Evolutionary conservation across 2,888 invertebrate species (phyloP), one percentile per base, ranked within the genome.

Genomic region (Unio delphinus): DNA sequence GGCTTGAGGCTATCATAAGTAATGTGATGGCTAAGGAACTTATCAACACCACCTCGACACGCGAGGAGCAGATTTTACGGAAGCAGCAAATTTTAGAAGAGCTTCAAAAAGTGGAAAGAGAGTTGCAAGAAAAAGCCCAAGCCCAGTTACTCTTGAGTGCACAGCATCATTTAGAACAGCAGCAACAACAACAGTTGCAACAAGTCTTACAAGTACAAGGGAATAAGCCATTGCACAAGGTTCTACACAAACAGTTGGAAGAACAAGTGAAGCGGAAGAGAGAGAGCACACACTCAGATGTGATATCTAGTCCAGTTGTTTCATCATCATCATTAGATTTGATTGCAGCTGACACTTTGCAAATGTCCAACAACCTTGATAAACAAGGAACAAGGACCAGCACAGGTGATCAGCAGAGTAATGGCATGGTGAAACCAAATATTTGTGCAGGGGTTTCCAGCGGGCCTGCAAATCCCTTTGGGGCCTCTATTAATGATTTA

Each of bases 11-110:
- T 26, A 87, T 89, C 69, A 90, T 90, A 65, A 90, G 86, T 75
- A 88, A 86, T 72, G 89, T 90, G 81, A 89, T 90, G 87, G 85
- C 87, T 54, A 88, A 89, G 73, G 90, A 89, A 55, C 85, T 87
- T 64, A 78, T 84, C 63, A 80, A 82, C 65, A 84, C 83, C 64
- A 80, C 85, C 54, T 80, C 80, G 20, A 88, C 87, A 60, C 83
- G 86, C 65, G 90, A 93, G 80, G 94, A 94, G 79, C 93, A 94
- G 83, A 92, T 93, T 75, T 90, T 93, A 67, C 93, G 94, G 85
- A 93, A 94, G 88, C 93, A 93, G 85, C 88, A 88, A 75, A 94
- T 94, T 82, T 91, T 94, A 55, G 94, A 94, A 83, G 94, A 94
- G 88, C 89, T 93, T 74, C 90, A 94, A 92, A 92, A 93, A 89